Evolutionary conservation across 2,888 invertebrate species (phyloP).

Genomic region (Leptogaster cylindrica): DNA sequence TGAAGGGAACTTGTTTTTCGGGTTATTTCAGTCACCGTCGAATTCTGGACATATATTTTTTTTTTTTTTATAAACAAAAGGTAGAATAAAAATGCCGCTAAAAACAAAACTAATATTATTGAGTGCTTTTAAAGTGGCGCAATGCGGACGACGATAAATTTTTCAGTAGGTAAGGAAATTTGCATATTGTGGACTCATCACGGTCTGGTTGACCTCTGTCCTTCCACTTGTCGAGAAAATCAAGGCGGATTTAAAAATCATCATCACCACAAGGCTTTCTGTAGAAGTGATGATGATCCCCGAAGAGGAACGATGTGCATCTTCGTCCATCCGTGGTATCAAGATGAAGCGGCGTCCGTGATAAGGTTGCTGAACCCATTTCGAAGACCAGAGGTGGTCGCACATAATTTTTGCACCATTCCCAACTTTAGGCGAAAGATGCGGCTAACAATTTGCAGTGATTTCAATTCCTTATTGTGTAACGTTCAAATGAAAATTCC

Average conservation of each 20-base stretch:
- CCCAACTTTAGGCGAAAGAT: too few species aligned
- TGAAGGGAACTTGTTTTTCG: slow-evolving; percentile 15
- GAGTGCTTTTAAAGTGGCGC: too few species aligned
- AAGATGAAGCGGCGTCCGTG: not conserved
- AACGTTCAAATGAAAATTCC: not conserved
- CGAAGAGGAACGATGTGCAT: not conserved
- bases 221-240: slow-evolving; percentile 30
- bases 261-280: not conserved
- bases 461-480: slow-evolving; percentile 10
- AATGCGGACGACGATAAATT: too few species aligned
- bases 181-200: not conserved
- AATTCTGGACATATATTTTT: not conserved
- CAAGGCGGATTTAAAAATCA: not conserved
- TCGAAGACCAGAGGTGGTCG: too few species aligned
- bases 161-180: too few species aligned
- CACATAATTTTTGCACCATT: too few species aligned
- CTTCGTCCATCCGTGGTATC: not conserved
- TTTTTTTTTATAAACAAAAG: too few species aligned
- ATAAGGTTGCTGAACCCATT: slow-evolving; percentile 19
- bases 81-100: too few species aligned
- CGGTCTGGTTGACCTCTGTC: slow-evolving; percentile 10
- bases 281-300: not conserved
- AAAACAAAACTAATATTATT: too few species aligned
- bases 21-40: not conserved
- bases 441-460: not conserved